phyloP scores from a whole-genome alignment of 2,113 vertebrate genomes.

The Hemicordylus capensis region DNA sequence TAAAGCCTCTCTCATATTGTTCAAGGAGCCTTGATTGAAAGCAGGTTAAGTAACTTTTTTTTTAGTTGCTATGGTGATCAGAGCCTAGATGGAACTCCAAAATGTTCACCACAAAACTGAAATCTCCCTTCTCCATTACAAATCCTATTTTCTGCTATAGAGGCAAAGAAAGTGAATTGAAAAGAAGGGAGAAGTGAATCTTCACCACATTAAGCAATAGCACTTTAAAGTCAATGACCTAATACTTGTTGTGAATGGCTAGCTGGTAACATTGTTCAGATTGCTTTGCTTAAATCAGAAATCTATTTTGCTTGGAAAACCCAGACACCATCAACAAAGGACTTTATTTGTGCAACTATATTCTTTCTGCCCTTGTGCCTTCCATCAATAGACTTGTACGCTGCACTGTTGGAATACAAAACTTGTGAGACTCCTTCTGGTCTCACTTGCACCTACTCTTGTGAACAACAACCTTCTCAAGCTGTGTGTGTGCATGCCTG shows the following conservation, averaged over 20 bases:
- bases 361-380: too few relatives aligned
- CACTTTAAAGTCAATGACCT: background rate
- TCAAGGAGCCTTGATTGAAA: constrained; percentile 45
- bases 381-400: too few relatives aligned
- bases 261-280: constrained; percentile 39
- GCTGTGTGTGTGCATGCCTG: too few relatives aligned
- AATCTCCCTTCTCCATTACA: constrained; percentile 36
- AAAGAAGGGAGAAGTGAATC: constrained; percentile 16
- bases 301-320: constrained; percentile 39
- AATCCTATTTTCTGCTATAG: constrained; percentile 33
- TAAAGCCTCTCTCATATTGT: constrained; percentile 42
- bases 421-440: too few relatives aligned
- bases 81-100: constrained; percentile 25
- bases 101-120: constrained; percentile 36
- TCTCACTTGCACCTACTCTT: too few relatives aligned
- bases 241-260: constrained; percentile 47
- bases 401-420: too few relatives aligned
- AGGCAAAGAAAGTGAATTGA: background rate
- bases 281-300: constrained; percentile 48
- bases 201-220: background rate
- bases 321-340: constrained; percentile 30
- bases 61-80: constrained; percentile 62
- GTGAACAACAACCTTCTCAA: too few relatives aligned
- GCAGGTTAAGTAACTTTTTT: background rate
- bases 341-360: background rate